Base-by-base conservation (phyloP, 92 coral and sea anemone species). In the Ricordea florida region DNA sequence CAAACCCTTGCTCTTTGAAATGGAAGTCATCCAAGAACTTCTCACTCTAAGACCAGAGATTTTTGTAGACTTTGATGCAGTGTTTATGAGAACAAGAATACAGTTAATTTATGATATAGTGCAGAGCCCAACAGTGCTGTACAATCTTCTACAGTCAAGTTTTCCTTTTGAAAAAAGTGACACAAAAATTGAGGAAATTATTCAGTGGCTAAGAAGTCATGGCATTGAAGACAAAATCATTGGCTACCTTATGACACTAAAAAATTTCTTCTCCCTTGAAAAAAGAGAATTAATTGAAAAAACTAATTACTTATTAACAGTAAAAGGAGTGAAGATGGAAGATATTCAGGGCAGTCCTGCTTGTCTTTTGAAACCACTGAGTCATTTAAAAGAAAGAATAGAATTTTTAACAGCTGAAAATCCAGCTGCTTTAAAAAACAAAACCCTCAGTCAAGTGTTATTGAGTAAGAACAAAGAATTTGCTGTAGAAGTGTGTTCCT, bases 1-100 rank as follows among this genome's bases (percentile, higher is more conserved):
- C 27, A 86, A 88, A 35, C 99, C 99, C 13, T 55, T 96, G 36
- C 69, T 92, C 13, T 82, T 93, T 74, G 99, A 96, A 67, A 96
- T 86, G 37, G 93, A 84, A 40, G 82, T 89, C 16, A 69, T 96
- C 4, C 93, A 92, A 35, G 59, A 87, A 25, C 85, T 96, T 51
- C 67, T 96, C 27, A 76, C 76, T 35, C 52, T 88, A 69, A 93
- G 85, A 57, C 82, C 99, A 64, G 91, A 96, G 33, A 80, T 93
- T 51, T 92, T 96, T 61, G 65, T 92, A 32, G 83, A 86, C 66
- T 92, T 92, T 73, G 90, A 89, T 34, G 72, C 49, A 26, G 63
- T 72, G 13, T 62, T 80, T 3, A 82, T 85, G 50, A 72, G 76
- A 32, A 81, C 74, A 16, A 62, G 97, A 33, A 81, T 96, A 8